Conservation (phyloP, 2,888 invertebrate genomes). For the Amorpha juglandis region DNA sequence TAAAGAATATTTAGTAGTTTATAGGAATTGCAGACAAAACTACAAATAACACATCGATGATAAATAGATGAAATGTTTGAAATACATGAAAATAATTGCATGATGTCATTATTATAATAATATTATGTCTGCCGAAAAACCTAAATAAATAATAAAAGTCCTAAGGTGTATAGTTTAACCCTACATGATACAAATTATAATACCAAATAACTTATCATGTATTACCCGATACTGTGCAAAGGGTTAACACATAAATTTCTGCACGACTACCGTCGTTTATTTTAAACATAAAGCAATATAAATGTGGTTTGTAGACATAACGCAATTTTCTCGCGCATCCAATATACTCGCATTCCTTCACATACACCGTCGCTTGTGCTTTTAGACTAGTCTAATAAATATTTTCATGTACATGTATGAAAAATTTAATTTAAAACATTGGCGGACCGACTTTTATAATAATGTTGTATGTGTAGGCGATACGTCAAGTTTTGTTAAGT, state of each 20-base stretch:
- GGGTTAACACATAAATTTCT: neutral
- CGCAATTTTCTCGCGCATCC: conserved; percentile 18
- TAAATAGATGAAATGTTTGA: too few relatives aligned
- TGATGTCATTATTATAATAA: too few relatives aligned
- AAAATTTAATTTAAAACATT: conserved; percentile 5
- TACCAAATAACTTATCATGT: neutral
- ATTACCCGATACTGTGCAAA: neutral
- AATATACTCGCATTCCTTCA: conserved; percentile 17
- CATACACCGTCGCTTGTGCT: conserved; percentile 14
- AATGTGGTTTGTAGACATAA: conserved; percentile 15
- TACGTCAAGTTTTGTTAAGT: neutral
- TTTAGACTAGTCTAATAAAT: conserved; percentile 12
- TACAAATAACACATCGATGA: too few relatives aligned
- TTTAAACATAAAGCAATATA: conserved; percentile 15
- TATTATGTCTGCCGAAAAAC: too few relatives aligned
- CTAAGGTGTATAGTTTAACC: neutral
- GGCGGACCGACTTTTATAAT: neutral
- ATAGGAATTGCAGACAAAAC: too few relatives aligned
- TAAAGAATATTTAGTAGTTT: too few relatives aligned
- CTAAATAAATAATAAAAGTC: too few relatives aligned
- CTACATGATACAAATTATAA: neutral
- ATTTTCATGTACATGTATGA: neutral
- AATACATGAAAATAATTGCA: too few relatives aligned
- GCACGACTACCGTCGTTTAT: neutral
- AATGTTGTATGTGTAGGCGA: neutral